Evolutionary conservation across 2,888 invertebrate species (phyloP), one percentile per base, ranked within the genome.

Genomic region (Scaptomyza reducta): DNA sequence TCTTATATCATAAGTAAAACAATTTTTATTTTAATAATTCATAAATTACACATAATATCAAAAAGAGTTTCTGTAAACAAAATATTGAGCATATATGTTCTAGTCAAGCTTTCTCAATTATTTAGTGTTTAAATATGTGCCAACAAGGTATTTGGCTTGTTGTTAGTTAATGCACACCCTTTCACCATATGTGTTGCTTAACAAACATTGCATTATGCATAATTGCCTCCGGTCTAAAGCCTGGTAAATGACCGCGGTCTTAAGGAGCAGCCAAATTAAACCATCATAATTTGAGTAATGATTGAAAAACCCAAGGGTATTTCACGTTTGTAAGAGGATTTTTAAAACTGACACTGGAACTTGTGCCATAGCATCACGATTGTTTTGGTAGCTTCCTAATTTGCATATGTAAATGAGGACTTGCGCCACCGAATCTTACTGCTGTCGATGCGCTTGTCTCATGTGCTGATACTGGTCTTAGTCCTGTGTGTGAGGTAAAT

Each of bases 241-340:
- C 58, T 27, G 79, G 74, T 85, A 87, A 82, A 87, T 84, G 81
- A 87, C 73, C 78, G 76, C 73, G 78, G 81, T 72, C 70, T 72
- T 50, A 46, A 57, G 65, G 56, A 84, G 87, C 71, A 70, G 51
- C 67, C 73, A 84, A 81, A 81, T 81, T 86, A 86, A 81, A 86
- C 87, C 87, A 81, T 82, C 76, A 87, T 82, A 82, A 82, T 87
- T 82, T 87, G 79, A 85, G 82, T 87, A 84, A 82, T 82, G 82
- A 82, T 82, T 82, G 82, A 82, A 82, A 82, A 82, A 82, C 82
- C 82, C 87, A 87, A 81, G 82, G 82, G 82, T 87, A 84, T 84
- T 59, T 75, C 45, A 55, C 55, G 55, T 61, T 45, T 64, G 77
- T 71, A 65, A 62, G 77, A 60, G 77, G 61, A 72, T 74, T 68